phyloP scores from a whole-genome alignment of 2,888 invertebrate species.

The Tenthredo distinguenda region DNA sequence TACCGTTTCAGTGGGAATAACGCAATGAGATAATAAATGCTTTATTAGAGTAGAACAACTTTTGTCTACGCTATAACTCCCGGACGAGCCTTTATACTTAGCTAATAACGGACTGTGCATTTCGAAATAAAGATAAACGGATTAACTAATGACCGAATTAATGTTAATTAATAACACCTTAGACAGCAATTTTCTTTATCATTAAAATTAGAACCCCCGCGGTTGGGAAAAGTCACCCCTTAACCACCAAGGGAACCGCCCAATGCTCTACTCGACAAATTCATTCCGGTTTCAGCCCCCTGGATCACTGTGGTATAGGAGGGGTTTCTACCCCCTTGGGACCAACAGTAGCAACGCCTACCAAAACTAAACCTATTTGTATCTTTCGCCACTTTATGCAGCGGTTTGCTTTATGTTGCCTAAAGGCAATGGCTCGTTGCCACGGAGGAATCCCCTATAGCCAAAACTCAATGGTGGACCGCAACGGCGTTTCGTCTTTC shows the following conservation, averaged over 20 bases:
- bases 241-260: constrained; percentile 40
- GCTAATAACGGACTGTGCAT: background rate
- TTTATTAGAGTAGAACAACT: background rate
- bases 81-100: background rate
- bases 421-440: constrained; percentile 34
- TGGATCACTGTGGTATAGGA: constrained; percentile 9
- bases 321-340: constrained; percentile 20
- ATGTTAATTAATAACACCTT: constrained; percentile 12
- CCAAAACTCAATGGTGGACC: constrained; percentile 14
- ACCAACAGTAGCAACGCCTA: constrained; percentile 38
- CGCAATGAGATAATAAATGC: constrained; percentile 12
- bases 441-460: background rate
- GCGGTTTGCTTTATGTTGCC: constrained; percentile 48
- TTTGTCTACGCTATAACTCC: background rate
- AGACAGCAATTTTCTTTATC: constrained; percentile 9
- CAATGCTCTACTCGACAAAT: constrained; percentile 26
- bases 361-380: constrained; percentile 53
- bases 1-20: constrained; percentile 1
- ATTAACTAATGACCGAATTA: constrained; percentile 20
- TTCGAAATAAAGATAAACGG: background rate
- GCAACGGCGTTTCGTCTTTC: constrained; percentile 14
- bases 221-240: constrained; percentile 24
- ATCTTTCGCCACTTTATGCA: constrained; percentile 43
- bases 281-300: constrained; percentile 39
- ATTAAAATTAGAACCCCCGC: constrained; percentile 17